Conservation (phyloP, 2,797 vertebrate genomes). For the Iguana delicatissima region DNA sequence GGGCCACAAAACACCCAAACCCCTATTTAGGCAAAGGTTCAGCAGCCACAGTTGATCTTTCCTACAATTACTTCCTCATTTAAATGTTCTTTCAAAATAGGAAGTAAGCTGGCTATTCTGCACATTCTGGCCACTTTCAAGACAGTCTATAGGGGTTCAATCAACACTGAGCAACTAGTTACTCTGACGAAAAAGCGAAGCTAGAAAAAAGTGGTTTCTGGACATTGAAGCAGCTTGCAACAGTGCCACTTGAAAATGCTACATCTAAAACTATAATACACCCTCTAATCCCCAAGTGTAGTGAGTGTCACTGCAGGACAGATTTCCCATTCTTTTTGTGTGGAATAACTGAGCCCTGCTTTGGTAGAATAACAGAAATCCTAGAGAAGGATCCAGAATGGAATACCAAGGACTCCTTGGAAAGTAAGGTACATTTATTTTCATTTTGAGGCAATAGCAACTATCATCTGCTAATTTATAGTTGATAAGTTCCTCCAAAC, state of each 20-base stretch:
- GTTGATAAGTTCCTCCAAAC: too few relatives aligned
- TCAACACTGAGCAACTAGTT: background rate
- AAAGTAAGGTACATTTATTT: too few relatives aligned
- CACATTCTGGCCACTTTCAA: background rate
- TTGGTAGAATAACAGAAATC: background rate
- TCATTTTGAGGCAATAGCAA: too few relatives aligned
- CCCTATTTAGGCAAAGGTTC: background rate
- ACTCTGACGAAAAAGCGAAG: background rate
- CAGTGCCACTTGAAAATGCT: too few relatives aligned
- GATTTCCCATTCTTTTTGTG: too few relatives aligned
- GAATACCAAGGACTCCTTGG: too few relatives aligned
- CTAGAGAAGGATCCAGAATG: background rate
- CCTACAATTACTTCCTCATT: too few relatives aligned
- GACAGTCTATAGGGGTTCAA: too few relatives aligned
- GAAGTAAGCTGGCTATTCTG: background rate
- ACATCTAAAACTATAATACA: background rate
- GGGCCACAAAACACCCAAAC: too few relatives aligned
- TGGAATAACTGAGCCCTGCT: background rate
- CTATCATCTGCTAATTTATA: too few relatives aligned
- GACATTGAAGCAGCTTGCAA: too few relatives aligned
- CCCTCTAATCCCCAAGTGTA: background rate
- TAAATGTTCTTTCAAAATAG: background rate
- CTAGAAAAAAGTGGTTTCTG: too few relatives aligned
- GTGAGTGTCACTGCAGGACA: background rate
- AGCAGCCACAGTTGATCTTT: background rate